Evolutionary conservation across 2,113 vertebrate species (phyloP), one percentile per base, ranked within the genome.

Genomic region (Nothoprocta pentlandii): DNA sequence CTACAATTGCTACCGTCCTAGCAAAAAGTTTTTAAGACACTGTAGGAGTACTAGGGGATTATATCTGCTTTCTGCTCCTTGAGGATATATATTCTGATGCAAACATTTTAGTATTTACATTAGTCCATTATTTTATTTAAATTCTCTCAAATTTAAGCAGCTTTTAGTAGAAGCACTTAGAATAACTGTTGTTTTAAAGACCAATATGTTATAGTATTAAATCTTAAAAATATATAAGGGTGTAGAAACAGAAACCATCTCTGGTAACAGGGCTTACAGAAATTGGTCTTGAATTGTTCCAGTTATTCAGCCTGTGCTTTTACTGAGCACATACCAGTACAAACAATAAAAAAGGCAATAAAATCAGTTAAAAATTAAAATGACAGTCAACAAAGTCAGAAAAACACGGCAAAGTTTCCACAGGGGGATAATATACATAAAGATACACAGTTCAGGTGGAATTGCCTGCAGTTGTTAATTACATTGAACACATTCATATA

Each of bases 381-480:
- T 30, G 16, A 76, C 23, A 71, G 28, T 62, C 51, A 90, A 91
- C 21, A 34, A 22, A 56, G 32, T 25, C 25, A 79, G n/a, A 82
- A 71, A 4, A 74, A 71, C 58, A 44, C 59, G 11, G 73, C 16
- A 85, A 42, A 10, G 64, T 58, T 36, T 64, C 68, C 85, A 34
- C 25, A 26, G 49, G 12, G 51, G 51, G 3, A 68, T 23, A 53
- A 20, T 28, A 70, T 77, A 92, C 11, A 92, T 53, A 62, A 85
- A 32, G 56, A 92, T 78, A 92, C 41, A 69, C 86, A 93, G 47
- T 80, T 87, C 56, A 73, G 32, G 68, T 79, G 53, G 71, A 83
- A 61, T 90, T 89, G 87, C 84, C 47, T 84, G 62, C 17, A 75
- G 62, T 15, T 90, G 46, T 30, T 79, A 80, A 77, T 61, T 92